Conservation (phyloP, 2,113 vertebrate species). For the Albula glossodonta region DNA sequence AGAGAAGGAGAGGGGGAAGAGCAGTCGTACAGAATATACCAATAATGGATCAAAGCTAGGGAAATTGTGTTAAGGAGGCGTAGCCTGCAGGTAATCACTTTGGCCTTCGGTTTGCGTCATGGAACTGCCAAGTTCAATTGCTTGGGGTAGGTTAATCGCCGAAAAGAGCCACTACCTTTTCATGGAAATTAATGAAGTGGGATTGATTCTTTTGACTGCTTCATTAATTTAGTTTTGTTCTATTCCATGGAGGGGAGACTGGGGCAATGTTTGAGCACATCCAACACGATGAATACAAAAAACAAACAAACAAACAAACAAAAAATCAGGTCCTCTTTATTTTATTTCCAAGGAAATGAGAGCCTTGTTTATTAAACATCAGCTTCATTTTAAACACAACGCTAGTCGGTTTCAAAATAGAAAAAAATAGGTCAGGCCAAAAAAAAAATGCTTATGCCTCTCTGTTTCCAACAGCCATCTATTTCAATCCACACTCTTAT, state of each 20-base stretch:
- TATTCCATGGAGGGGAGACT: background rate
- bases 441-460: background rate
- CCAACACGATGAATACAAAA: background rate
- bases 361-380: background rate
- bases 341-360: background rate
- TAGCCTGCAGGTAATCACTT: constrained; percentile 14
- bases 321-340: background rate
- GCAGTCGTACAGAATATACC: constrained; percentile 10
- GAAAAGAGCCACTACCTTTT: background rate
- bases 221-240: background rate
- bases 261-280: background rate
- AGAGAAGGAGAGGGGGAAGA: background rate
- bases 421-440: background rate
- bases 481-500: background rate
- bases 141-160: background rate
- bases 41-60: constrained; percentile 28
- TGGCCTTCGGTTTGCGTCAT: background rate
- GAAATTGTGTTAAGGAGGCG: background rate
- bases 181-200: background rate
- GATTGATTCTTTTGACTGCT: constrained; percentile 3
- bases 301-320: background rate
- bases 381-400: background rate
- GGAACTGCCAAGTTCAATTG: constrained; percentile 1
- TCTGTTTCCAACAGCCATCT: background rate
- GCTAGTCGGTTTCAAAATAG: background rate